Evolutionary conservation across 1,140 invertebrate species (phyloP), one percentile per base, ranked within the genome.

Genomic region (Micrasema minimum): DNA sequence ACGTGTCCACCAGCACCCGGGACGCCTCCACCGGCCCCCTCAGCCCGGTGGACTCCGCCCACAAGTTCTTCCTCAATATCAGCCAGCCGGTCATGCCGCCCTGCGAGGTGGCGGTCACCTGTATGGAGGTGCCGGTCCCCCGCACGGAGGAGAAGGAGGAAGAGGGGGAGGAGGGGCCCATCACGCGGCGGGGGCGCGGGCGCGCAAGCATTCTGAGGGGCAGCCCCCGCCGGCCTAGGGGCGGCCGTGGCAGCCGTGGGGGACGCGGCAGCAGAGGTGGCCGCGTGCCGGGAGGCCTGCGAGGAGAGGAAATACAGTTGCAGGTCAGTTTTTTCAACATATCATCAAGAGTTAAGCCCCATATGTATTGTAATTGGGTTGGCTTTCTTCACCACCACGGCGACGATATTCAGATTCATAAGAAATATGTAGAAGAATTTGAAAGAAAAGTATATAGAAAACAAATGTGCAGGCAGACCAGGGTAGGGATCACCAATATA

Each of bases 41-140:
- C 71, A 46, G 51, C 64, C 0, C 68, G 72, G 0, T 76, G 0
- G 78, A 79, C n/a, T 71, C 69, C 0, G 76, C 75, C 1, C 77
- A 78, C 16, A 78, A 77, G 11, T 75, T 77, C 62, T 75, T 73
- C 45, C 48, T 71, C 76, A 72, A 72, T 14, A 37, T 71, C n/a
- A 74, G 48, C 64, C 72, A 9, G 76, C 76, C 64, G 79, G 78
- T 9, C 4, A 12, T 6, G 12, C 79, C 81, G 22, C 81, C 53
- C 6, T 69, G 66, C 31, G 41, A 69, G 11, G 80, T 84, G 69
- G 82, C 83, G 65, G 66, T 84, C 37, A 81, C 82, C 6, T 77
- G 82, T 0, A 80, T 84, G 26, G 41, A 48, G 22, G 20, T n/a
- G 12, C 11, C 7, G 26, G 23, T 11, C 26, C 1, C 20, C 59